Conservation (phyloP, 1,140 invertebrate genomes). For the Heliconius himera region DNA sequence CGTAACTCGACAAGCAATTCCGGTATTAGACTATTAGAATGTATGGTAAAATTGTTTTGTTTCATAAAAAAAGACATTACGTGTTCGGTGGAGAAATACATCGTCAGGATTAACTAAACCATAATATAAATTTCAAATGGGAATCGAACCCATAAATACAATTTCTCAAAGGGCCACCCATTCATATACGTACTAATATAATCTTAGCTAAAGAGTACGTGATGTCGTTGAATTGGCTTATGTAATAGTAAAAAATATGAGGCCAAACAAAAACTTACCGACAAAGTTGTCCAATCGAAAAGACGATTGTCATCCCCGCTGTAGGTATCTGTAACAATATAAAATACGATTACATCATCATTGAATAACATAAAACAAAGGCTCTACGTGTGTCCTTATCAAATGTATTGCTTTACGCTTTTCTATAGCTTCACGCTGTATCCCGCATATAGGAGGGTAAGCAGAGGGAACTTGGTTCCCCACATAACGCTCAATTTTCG, state of each 20-base stretch:
- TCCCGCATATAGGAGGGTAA: background rate
- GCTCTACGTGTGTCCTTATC: background rate
- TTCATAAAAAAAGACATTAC: too few relatives aligned
- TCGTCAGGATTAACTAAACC: too few relatives aligned
- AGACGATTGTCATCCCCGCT: slow-evolving; percentile 43
- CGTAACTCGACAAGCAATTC: too few relatives aligned
- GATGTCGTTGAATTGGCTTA: background rate
- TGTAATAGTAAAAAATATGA: background rate
- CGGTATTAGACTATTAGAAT: too few relatives aligned
- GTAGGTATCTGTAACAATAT: slow-evolving; percentile 47
- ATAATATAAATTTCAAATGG: too few relatives aligned
- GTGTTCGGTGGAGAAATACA: too few relatives aligned
- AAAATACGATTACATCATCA: background rate
- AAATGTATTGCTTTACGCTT: background rate
- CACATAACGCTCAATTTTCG: background rate
- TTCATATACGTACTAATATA: too few relatives aligned
- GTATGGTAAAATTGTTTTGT: too few relatives aligned
- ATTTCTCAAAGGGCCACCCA: too few relatives aligned
- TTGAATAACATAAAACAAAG: background rate
- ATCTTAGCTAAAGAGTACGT: background rate
- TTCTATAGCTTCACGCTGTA: background rate
- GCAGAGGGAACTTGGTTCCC: background rate
- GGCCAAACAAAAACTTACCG: slow-evolving; percentile 34
- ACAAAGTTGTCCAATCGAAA: slow-evolving; percentile 32
- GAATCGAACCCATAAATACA: too few relatives aligned